Conservation (phyloP, 2,113 vertebrate species). For the Muscicapa adusta region DNA sequence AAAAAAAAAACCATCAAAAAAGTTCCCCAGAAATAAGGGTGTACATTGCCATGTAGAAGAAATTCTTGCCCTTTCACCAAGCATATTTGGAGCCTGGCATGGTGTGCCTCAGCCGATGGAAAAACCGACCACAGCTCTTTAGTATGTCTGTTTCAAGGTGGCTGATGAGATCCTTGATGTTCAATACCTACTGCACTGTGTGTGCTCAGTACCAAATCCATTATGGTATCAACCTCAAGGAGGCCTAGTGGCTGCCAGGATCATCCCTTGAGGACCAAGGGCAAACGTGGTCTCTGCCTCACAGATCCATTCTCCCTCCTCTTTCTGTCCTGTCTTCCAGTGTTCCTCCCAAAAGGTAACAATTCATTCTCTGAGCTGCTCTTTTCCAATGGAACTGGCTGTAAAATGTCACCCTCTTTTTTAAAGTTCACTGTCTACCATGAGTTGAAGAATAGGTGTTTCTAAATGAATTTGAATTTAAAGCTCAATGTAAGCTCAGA, state of each 20-base stretch:
- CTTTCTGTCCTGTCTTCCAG: background rate
- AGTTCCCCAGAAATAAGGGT: background rate
- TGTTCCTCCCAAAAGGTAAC: background rate
- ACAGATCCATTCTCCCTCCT: background rate
- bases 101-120: background rate
- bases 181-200: background rate
- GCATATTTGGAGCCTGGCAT: background rate
- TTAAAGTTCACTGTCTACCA: background rate
- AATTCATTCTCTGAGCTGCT: background rate
- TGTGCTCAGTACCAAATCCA: background rate
- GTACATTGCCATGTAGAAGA: background rate
- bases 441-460: background rate
- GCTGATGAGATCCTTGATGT: background rate
- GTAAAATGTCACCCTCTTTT: background rate
- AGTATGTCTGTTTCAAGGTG: background rate
- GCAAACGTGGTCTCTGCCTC: background rate
- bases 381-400: background rate
- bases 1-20: accelerated
- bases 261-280: background rate
- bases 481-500: background rate
- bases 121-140: background rate
- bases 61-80: background rate
- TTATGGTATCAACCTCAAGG: background rate
- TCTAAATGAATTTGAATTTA: slow-evolving; percentile 30
- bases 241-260: background rate